Evolutionary conservation across 92 coral and sea anemone species (phyloP), one percentile per base, ranked within the genome.

Genomic region (Nematostella vectensis): DNA sequence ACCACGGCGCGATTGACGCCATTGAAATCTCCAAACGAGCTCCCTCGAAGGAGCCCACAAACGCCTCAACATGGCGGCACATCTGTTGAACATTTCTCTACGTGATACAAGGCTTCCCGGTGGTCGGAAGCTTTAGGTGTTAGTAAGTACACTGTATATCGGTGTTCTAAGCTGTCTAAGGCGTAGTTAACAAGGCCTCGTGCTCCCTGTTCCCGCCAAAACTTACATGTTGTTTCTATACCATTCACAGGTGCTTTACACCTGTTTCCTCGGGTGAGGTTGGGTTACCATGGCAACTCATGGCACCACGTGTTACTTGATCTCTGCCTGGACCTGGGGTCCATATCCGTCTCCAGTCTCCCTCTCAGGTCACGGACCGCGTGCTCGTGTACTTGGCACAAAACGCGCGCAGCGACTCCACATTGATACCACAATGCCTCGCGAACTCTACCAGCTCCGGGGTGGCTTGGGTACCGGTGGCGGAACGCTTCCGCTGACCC

Each of bases 391-490:
- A 81, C 59, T 77, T 74, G 43, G 91, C 83, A 64, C 96, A 83
- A 66, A 93, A 93, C 60, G 75, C 86, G 48, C 94, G 80, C 40
- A 93, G 80, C 1, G 93, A 67, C 55, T 93, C 93, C 68, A 93
- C 99, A 44, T 72, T 78, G 56, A 93, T 69, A 26, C 87, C 89
- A 50, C 87, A 85, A 56, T 73, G 70, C 30, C 89, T 85, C 47
- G 99, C 99, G 50, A 85, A 62, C 78, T 93, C 99, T 36, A 93
- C 78, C 26, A 85, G 80, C 44, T 86, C 96, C 2, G 96, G 86
- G 8, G 99, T 81, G 29, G 95, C 81, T 62, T 86, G 94, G 55
- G 87, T 93, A 15, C 99, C 96, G 48, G 83, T 72, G 13, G 76
- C 61, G 57, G 74, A 70, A 21, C 85, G 88, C 47, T 85, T 75